These are phyloP conservation scores for Cephus nigrinus DNA, from an alignment of 2,888 invertebrate species.

Conservation along the genomic window DNA sequence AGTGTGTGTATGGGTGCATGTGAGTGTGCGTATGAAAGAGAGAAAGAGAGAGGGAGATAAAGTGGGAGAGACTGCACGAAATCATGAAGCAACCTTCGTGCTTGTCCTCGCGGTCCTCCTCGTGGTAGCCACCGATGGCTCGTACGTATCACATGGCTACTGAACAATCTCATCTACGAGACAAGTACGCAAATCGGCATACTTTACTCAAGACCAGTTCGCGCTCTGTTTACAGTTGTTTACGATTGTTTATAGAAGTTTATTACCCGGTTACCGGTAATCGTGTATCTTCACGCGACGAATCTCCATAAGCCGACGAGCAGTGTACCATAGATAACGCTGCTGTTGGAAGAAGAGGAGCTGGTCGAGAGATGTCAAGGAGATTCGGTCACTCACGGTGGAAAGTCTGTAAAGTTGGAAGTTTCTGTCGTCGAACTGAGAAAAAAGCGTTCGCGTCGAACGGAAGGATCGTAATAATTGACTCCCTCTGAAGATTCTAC, in stretches of 20 bases:
- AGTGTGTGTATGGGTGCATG: conserved; percentile 8
- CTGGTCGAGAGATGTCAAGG: not conserved
- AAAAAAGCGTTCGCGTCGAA: not conserved
- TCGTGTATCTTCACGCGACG: not conserved
- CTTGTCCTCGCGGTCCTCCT: not conserved
- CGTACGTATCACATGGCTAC: not conserved
- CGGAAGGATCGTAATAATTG: not conserved
- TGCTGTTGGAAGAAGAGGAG: not conserved
- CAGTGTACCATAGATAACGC: not conserved
- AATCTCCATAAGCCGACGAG: not conserved
- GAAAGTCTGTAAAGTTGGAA: not conserved
- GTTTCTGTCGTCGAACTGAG: not conserved
- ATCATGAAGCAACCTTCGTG: not conserved
- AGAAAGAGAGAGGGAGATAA: not conserved
- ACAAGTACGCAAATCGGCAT: not conserved
- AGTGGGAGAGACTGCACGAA: not conserved
- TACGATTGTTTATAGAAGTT: not conserved
- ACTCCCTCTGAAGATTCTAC: not conserved
- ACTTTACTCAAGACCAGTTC: not conserved
- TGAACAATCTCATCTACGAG: not conserved
- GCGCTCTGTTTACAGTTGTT: not conserved
- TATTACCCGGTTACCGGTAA: not conserved
- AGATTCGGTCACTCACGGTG: not conserved
- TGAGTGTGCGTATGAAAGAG: not conserved
- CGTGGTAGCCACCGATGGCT: not conserved